Conservation (phyloP, 2,797 vertebrate species). For the Sebastolobus altivelis region DNA sequence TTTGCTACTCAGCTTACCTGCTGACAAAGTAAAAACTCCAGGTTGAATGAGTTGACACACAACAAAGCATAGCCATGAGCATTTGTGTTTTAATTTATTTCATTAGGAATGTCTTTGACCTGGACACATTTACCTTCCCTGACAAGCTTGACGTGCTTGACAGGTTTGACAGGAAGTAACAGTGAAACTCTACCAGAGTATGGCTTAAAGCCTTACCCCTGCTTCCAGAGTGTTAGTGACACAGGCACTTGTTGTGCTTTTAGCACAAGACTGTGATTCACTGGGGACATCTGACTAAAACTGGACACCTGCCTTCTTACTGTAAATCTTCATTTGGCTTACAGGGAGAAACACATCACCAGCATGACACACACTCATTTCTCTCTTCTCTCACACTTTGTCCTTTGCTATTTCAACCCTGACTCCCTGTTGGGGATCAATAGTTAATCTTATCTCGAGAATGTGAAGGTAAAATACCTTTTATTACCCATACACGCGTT, state of each 20-base stretch:
- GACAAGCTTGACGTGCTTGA: slow-evolving; percentile 19
- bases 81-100: slow-evolving; percentile 42
- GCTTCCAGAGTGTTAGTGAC: too few relatives aligned
- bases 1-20: slow-evolving; percentile 12
- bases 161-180: slow-evolving; percentile 18
- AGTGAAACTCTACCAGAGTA: slow-evolving; percentile 20
- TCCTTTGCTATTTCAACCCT: neutral
- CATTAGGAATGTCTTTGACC: slow-evolving; percentile 58
- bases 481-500: neutral
- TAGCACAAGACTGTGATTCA: neutral
- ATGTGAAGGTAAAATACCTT: slow-evolving; percentile 3
- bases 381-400: neutral
- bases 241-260: too few relatives aligned
- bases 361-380: neutral
- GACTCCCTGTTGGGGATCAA: neutral
- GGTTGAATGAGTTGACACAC: neutral
- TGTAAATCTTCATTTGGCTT: neutral
- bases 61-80: slow-evolving; percentile 2
- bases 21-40: slow-evolving; percentile 6
- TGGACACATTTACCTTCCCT: slow-evolving; percentile 4
- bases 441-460: slow-evolving; percentile 5
- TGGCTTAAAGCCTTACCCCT: too few relatives aligned
- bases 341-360: neutral
- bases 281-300: slow-evolving; percentile 2
- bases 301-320: neutral